A percentile compares a stretch with the other conserved stretches of the same genome.
Conservation (phyloP, 2,888 invertebrate species). For the Melipona bicolor region DNA sequence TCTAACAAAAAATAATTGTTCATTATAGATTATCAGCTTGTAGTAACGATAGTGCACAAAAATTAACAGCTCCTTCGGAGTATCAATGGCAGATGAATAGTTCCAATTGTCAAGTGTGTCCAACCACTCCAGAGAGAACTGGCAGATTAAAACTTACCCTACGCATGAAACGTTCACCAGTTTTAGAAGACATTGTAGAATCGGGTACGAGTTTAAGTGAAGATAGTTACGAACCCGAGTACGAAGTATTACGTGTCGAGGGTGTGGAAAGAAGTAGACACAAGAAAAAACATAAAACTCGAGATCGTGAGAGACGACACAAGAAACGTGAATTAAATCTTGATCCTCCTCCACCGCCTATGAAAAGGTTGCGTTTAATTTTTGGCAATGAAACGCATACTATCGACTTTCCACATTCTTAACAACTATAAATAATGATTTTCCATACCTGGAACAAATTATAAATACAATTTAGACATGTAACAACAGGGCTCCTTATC, state of each 20-base stretch:
- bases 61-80: conserved; percentile 65
- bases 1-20: not conserved
- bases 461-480: conserved; percentile 48
- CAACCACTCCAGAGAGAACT: conserved; percentile 86
- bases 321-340: conserved; percentile 85
- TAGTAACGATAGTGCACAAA: conserved; percentile 63
- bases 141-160: conserved; percentile 90
- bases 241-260: conserved; percentile 93
- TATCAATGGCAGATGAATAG: conserved; percentile 73
- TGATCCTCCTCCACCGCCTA: conserved; percentile 89
- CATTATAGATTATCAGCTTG: conserved; percentile 70
- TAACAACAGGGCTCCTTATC: conserved; percentile 61
- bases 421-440: conserved; percentile 75
- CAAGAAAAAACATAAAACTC: conserved; percentile 86
- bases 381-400: conserved; percentile 95
- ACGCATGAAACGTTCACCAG: conserved; percentile 94
- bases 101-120: conserved; percentile 79
- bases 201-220: conserved; percentile 90
- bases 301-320: conserved; percentile 87
- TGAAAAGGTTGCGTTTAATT: conserved; percentile 94
- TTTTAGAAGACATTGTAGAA: conserved; percentile 93
- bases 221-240: conserved; percentile 90
- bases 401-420: conserved; percentile 93
- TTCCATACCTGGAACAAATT: conserved; percentile 41
- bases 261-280: conserved; percentile 87